These are phyloP conservation scores for Rhadina sibilatrix DNA, from an alignment of 2,113 vertebrate genomes.

Conservation along the genomic window DNA sequence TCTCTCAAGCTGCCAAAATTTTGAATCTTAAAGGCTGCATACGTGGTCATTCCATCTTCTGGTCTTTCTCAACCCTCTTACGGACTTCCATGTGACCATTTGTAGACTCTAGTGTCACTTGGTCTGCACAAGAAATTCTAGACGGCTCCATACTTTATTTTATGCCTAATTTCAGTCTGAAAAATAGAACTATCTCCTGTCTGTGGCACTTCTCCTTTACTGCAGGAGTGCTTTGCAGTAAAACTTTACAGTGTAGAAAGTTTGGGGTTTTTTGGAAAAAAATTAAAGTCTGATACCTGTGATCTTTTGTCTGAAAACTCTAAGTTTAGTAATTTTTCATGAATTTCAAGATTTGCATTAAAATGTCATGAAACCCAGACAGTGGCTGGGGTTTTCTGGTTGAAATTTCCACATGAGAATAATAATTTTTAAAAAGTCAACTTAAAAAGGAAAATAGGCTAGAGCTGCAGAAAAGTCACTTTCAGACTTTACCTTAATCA, in stretches of 20 bases:
- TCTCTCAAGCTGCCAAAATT: not conserved
- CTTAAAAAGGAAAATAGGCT: not conserved
- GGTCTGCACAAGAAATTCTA: not conserved
- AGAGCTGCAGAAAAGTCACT: not conserved
- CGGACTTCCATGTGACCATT: not conserved
- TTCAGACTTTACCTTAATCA: not conserved
- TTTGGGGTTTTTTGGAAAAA: no score
- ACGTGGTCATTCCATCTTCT: not conserved
- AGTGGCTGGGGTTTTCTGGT: not conserved
- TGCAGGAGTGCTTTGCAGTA: not conserved
- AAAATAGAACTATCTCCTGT: not conserved
- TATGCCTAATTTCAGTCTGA: not conserved
- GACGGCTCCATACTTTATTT: not conserved
- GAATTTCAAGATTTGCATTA: not conserved
- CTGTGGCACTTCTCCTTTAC: no score
- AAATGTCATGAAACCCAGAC: not conserved
- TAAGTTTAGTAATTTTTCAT: not conserved
- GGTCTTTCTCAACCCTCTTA: not conserved
- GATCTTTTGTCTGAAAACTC: not conserved
- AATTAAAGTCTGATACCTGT: not conserved
- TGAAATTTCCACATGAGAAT: not conserved
- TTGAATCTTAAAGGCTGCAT: not conserved
- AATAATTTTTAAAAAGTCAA: not conserved
- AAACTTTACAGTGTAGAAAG: not conserved
- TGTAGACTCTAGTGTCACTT: not conserved